Base-by-base conservation (phyloP, 2,888 invertebrate genomes). In the Eudasyphora cyanicolor region DNA sequence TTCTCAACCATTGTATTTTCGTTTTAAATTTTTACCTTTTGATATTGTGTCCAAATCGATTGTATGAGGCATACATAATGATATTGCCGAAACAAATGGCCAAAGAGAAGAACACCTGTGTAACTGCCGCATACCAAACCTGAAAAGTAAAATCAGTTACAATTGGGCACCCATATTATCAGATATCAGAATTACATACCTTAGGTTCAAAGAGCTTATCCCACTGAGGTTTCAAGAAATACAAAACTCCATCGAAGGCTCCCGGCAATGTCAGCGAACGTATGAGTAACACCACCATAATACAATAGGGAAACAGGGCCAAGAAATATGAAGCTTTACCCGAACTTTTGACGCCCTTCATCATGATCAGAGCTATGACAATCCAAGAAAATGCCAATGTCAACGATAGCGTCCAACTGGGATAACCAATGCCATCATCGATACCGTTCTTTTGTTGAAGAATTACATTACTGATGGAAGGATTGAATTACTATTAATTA, bases 311-410 rank as follows among this genome's bases (percentile, higher is more conserved):
- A 88, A 95, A 95, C 19, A 95, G 91, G 0, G 96, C 95, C 2
- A 96, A 93, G 87, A 96, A 94, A 89, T 96, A 96, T 1, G 96
- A 94, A 0, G 94, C 94, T 88, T 94, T 94, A 45, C 95, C 94
- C 0, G 94, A 93, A 85, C 94, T 94, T 87, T 93, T 93, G 4
- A 95, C 93, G 2, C 94, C 94, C 79, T 93, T 93, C 8, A 93
- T 92, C 57, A 94, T 90, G 60, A 94, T 93, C 2, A 92, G 87
- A 35, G 92, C 93, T 19, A 95, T 93, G 21, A 92, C 87, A 27
- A 92, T 78, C 94, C 95, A 95, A 0, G 94, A 93, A 35, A 92
- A 85, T 0, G 93, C 88, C 1, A 95, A 90, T 45, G 94, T 93
- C 0, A 94, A 57, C 0, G 92, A 89, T 80, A 95, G 88, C 54